Evolutionary conservation across 2,888 invertebrate genomes (phyloP).

Genomic region (Caenorhabditis sp.): DNA sequence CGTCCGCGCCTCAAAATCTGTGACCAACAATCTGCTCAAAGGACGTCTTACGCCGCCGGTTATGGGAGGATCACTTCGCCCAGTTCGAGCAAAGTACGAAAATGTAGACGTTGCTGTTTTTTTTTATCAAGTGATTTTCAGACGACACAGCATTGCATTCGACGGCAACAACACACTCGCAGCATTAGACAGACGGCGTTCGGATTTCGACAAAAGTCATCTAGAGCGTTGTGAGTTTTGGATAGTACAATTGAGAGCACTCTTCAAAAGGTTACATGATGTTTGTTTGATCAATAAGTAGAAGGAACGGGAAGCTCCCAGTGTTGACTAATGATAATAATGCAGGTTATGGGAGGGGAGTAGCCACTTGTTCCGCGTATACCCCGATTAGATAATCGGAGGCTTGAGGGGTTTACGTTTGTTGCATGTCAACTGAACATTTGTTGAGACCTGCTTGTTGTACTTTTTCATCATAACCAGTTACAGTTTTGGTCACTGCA

Average conservation of each 20-base stretch:
- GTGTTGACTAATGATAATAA: slow-evolving; percentile 59
- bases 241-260: not conserved
- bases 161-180: slow-evolving; percentile 20
- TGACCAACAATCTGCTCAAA: slow-evolving; percentile 5
- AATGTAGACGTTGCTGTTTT: not conserved
- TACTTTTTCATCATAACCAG: too few species aligned
- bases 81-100: slow-evolving; percentile 27
- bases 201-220: slow-evolving; percentile 8
- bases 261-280: slow-evolving; percentile 33
- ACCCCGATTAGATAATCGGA: slow-evolving; percentile 30
- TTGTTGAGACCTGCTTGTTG: not conserved
- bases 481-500: too few species aligned
- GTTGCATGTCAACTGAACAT: not conserved
- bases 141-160: slow-evolving; percentile 40
- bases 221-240: slow-evolving; percentile 30
- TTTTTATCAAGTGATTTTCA: slow-evolving; percentile 5
- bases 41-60: slow-evolving; percentile 6
- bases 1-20: slow-evolving; percentile 31
- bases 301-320: slow-evolving; percentile 31
- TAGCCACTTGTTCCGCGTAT: slow-evolving; percentile 43
- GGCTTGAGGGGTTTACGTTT: slow-evolving; percentile 1
- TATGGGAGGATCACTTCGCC: slow-evolving; percentile 52
- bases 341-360: not conserved
- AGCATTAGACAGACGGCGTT: slow-evolving; percentile 23
- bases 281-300: slow-evolving; percentile 50